These are phyloP conservation scores for Pterostichus madidus DNA, from an alignment of 2,888 invertebrate species.

Conservation along the genomic window DNA sequence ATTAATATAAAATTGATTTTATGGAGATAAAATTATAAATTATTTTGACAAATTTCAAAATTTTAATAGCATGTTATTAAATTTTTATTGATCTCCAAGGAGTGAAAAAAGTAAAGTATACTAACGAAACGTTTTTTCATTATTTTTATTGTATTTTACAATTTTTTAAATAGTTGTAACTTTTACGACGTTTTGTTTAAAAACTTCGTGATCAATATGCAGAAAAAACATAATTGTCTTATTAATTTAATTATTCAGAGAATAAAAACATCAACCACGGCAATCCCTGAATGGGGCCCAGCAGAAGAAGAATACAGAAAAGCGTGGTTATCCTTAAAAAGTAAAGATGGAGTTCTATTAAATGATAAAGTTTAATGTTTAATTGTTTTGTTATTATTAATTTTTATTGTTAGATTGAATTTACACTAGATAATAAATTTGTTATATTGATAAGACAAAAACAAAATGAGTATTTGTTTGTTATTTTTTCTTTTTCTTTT, in stretches of 20 bases:
- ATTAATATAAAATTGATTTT: too few species aligned
- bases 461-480: background rate
- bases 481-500: constrained; percentile 12
- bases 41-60: too few species aligned
- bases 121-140: too few species aligned
- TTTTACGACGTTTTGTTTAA: too few species aligned
- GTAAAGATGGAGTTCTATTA: constrained; percentile 47
- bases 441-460: constrained; percentile 31
- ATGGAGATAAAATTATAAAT: too few species aligned
- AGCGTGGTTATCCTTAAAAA: constrained; percentile 71
- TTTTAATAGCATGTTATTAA: too few species aligned
- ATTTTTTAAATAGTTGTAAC: too few species aligned
- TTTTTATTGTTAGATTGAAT: constrained; percentile 21
- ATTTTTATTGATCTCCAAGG: too few species aligned
- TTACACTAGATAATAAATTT: constrained; percentile 42
- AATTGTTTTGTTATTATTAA: constrained; percentile 17
- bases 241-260: constrained; percentile 71
- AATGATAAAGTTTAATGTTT: constrained; percentile 56
- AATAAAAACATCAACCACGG: constrained; percentile 73
- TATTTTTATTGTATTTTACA: too few species aligned
- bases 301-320: constrained; percentile 74
- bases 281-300: constrained; percentile 82
- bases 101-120: too few species aligned
- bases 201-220: too few species aligned
- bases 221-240: too few species aligned